Percentiles rank a stretch among this genome's conserved stretches.
Evolutionary conservation across 2,797 vertebrate genomes (phyloP).

Genomic region (Eupleurogrammus muticus): DNA sequence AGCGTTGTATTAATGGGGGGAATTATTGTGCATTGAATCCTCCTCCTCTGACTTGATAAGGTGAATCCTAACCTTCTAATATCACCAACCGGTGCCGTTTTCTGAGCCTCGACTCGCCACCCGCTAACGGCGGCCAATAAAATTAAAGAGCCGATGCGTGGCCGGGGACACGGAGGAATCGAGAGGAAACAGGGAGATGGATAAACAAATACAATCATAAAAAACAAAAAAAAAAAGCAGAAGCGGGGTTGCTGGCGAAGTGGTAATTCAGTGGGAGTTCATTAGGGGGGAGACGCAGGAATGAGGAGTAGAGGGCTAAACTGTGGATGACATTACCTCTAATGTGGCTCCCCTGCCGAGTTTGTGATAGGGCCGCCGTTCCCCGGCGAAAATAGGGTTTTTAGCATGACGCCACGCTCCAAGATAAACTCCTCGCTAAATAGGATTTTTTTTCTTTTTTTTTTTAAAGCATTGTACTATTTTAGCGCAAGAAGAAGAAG

Average conservation of each 20-base stretch:
- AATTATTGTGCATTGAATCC: conserved; percentile 95
- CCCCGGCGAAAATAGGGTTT: conserved; percentile 78
- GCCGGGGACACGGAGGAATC: conserved; percentile 63
- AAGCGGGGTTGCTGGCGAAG: conserved; percentile 81
- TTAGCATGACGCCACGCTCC: conserved; percentile 80
- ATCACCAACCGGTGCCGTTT: conserved; percentile 76
- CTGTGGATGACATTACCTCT: conserved; percentile 87
- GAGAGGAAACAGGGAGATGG: conserved; percentile 82
- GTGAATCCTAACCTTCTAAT: conserved; percentile 98
- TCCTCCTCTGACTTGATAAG: conserved; percentile 92
- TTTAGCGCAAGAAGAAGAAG: conserved; percentile 66
- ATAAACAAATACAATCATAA: conserved; percentile 90
- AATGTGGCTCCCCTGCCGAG: conserved; percentile 82
- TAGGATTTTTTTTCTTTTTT: conserved; percentile 72
- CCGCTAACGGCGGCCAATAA: conserved; percentile 85
- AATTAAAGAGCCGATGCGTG: conserved; percentile 81
- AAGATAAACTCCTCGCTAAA: conserved; percentile 78
- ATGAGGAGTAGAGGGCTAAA: conserved; percentile 83
- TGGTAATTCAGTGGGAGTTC: conserved; percentile 86
- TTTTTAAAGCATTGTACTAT: conserved; percentile 70
- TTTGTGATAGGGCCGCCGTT: conserved; percentile 82
- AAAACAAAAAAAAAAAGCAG: conserved; percentile 57
- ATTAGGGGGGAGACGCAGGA: conserved; percentile 83
- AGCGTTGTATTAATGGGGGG: conserved; percentile 96
- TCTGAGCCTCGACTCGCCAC: conserved; percentile 75